Conservation (phyloP, 1,140 invertebrate genomes). For the Drusus annulatus region DNA sequence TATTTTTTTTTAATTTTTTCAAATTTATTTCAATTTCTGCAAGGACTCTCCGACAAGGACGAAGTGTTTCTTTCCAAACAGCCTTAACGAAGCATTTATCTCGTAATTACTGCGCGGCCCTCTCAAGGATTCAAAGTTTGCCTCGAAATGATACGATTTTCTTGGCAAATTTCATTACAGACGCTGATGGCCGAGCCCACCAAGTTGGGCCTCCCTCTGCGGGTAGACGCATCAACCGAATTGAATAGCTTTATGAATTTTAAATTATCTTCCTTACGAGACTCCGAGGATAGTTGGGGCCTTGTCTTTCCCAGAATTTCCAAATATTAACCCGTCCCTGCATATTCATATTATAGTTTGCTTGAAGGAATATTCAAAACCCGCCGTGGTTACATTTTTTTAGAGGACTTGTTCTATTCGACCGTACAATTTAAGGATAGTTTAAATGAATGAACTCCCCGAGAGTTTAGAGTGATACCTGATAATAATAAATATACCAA, state of each 20-base stretch:
- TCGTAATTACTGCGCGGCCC: no score
- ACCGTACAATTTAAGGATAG: no score
- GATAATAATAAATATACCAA: no score
- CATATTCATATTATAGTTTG: constrained; percentile 34
- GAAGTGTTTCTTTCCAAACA: no score
- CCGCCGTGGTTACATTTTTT: background rate
- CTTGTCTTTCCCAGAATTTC: constrained; percentile 18
- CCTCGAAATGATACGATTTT: background rate
- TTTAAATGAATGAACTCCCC: no score
- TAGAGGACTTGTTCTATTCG: no score
- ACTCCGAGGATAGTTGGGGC: constrained; percentile 25
- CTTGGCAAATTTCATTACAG: constrained; percentile 21
- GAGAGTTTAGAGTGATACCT: no score
- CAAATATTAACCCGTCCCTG: constrained; percentile 18
- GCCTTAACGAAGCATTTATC: no score
- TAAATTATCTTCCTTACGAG: constrained; percentile 46
- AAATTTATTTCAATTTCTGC: no score
- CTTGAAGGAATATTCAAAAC: constrained; percentile 24
- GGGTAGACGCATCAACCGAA: constrained; percentile 46
- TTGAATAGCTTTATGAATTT: constrained; percentile 58
- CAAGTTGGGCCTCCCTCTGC: background rate
- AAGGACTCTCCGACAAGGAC: no score
- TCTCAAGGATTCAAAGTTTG: background rate
- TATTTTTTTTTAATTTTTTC: no score
- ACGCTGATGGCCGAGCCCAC: background rate